Evolutionary conservation across 2,113 vertebrate genomes (phyloP).

Genomic region (Entelurus aequoreus): DNA sequence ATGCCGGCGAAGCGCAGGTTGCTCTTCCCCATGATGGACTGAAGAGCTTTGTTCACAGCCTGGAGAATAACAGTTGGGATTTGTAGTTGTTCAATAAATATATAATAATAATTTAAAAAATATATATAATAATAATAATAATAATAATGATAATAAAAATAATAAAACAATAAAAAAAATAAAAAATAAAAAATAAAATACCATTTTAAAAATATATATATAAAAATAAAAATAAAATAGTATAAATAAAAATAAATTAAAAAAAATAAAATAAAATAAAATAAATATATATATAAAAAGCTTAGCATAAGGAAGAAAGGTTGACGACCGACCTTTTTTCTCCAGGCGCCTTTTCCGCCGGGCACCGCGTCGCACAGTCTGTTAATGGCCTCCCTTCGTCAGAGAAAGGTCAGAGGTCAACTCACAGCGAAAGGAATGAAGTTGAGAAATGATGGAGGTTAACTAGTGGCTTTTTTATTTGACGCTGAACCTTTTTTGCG

Average conservation of each 20-base stretch:
- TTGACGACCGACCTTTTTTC: constrained; percentile 80
- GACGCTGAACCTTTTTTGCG: no score
- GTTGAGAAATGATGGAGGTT: no score
- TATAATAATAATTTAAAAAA: no score
- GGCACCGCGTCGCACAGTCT: constrained; percentile 90
- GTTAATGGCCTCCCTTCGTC: constrained; percentile 94
- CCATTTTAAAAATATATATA: no score
- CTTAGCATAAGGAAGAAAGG: background rate
- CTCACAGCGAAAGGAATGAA: background rate
- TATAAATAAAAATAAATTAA: no score
- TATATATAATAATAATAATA: no score
- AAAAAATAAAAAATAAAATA: no score
- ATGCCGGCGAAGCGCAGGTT: constrained; percentile 93
- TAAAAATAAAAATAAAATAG: no score
- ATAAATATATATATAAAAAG: background rate
- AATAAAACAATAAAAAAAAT: no score
- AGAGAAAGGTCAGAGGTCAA: constrained; percentile 32
- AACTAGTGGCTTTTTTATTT: no score
- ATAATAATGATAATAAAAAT: no score
- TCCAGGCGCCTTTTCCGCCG: constrained; percentile 86
- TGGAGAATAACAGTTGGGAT: constrained; percentile 33
- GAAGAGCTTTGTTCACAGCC: constrained; percentile 84
- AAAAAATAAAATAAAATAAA: background rate
- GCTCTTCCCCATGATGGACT: constrained; percentile 88
- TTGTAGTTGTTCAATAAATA: no score